Evolutionary conservation across 2,113 vertebrate species (phyloP).

Genomic region (Pavo muticus): DNA sequence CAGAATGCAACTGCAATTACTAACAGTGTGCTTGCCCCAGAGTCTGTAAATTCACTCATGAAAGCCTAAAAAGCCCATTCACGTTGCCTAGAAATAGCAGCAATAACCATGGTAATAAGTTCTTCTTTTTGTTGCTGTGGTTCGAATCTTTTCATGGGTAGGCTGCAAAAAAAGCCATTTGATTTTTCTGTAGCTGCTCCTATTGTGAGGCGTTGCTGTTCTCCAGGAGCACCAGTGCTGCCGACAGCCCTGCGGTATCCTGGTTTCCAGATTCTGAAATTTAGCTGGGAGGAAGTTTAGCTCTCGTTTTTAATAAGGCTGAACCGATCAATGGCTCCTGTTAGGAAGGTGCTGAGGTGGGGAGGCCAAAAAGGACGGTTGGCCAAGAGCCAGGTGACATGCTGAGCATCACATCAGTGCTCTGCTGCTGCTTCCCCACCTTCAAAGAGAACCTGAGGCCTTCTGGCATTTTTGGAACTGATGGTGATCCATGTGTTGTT

Average conservation of each 20-base stretch:
- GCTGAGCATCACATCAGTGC: fast-evolving
- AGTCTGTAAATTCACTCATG: slow-evolving; percentile 64
- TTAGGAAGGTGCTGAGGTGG: not conserved
- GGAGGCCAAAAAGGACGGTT: not conserved
- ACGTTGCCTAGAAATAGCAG: slow-evolving; percentile 68
- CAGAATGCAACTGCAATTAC: slow-evolving; percentile 70
- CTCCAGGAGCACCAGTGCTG: not conserved
- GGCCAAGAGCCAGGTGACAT: not conserved
- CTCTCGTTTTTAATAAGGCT: not conserved
- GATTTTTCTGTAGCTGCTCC: slow-evolving; percentile 60
- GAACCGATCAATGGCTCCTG: fast-evolving
- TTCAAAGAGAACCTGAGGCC: not conserved
- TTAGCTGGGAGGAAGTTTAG: not conserved
- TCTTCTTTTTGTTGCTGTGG: slow-evolving; percentile 70
- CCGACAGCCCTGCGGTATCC: not conserved
- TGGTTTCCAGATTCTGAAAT: not conserved
- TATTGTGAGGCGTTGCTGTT: slow-evolving; percentile 45
- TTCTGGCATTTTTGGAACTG: not conserved
- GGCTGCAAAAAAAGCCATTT: slow-evolving; percentile 34
- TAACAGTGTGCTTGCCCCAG: slow-evolving; percentile 62
- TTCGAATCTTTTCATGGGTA: slow-evolving; percentile 64
- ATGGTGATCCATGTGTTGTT: not conserved
- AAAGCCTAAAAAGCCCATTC: slow-evolving; percentile 70
- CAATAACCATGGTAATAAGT: slow-evolving; percentile 76
- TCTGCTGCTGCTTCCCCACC: not conserved